phyloP scores from a whole-genome alignment of 2,888 invertebrate genomes.

The Arctia plantaginis region DNA sequence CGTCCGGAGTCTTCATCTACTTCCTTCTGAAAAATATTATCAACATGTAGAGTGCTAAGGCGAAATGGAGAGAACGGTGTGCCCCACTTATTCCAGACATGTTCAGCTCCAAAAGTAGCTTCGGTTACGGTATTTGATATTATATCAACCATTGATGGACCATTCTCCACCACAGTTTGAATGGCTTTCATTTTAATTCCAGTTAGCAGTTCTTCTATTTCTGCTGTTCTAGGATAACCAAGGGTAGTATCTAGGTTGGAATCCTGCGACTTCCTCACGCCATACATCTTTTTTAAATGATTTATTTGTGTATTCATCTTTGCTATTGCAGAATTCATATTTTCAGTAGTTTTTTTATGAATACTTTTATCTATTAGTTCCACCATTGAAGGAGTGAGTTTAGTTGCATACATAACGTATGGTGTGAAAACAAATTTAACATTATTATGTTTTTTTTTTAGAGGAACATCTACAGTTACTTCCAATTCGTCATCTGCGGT shows the following conservation, averaged over 20 bases:
- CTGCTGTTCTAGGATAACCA: slow-evolving; percentile 52
- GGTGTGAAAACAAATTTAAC: slow-evolving; percentile 14
- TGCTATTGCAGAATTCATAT: slow-evolving; percentile 3
- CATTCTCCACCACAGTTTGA: slow-evolving; percentile 57
- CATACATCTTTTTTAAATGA: slow-evolving; percentile 29
- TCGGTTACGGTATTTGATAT: slow-evolving; percentile 63
- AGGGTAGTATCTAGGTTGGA: background rate
- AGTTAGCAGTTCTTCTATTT: slow-evolving; percentile 67
- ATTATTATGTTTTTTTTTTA: slow-evolving; percentile 23
- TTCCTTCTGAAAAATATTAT: slow-evolving; percentile 7
- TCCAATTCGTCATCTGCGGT: slow-evolving; percentile 2
- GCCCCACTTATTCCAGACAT: background rate
- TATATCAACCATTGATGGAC: slow-evolving; percentile 54
- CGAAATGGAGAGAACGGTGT: background rate
- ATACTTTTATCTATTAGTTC: background rate
- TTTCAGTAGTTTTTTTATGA: background rate
- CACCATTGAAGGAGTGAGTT: background rate
- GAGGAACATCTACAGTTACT: slow-evolving; percentile 5
- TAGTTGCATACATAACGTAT: slow-evolving; percentile 6
- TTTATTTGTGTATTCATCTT: slow-evolving; percentile 22
- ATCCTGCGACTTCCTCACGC: background rate
- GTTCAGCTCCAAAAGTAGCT: slow-evolving; percentile 46
- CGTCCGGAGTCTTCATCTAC: slow-evolving; percentile 21
- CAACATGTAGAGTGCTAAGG: slow-evolving; percentile 1
- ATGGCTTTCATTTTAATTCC: slow-evolving; percentile 66